These are phyloP conservation scores for Meiosimyza decipiens DNA, from an alignment of 2,888 invertebrate genomes.

Conservation along the genomic window DNA sequence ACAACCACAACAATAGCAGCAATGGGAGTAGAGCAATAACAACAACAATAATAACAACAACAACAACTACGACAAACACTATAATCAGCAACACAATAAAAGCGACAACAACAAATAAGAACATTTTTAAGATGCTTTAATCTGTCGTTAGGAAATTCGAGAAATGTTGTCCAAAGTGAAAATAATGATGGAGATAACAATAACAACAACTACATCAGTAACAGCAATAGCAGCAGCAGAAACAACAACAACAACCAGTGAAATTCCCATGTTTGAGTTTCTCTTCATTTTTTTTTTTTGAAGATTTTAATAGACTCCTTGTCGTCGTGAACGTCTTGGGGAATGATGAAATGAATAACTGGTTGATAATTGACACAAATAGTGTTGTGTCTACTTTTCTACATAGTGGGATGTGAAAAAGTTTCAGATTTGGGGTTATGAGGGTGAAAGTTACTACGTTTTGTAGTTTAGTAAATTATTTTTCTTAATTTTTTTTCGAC, in stretches of 20 bases:
- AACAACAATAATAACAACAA: background rate
- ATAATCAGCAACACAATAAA: conserved; percentile 3
- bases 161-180: conserved; percentile 25
- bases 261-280: background rate
- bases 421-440: no score
- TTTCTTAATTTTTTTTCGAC: no score
- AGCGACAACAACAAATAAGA: conserved; percentile 11
- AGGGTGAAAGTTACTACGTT: no score
- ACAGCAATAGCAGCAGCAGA: no score
- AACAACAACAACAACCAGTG: background rate
- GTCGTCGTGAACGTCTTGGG: background rate
- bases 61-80: background rate
- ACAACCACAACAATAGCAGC: no score
- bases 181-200: conserved; percentile 29
- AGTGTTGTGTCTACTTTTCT: no score
- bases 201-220: conserved; percentile 2
- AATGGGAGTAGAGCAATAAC: no score
- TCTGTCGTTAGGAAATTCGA: conserved; percentile 18
- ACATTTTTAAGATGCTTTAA: conserved; percentile 25
- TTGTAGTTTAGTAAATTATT: no score
- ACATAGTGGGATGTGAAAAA: no score
- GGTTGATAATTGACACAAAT: no score
- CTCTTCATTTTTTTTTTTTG: background rate
- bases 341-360: conserved; percentile 17
- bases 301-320: conserved; percentile 21